Percentiles rank a stretch among this genome's conserved stretches.
phyloP scores from a whole-genome alignment of 2,113 vertebrate genomes.

The Rhadina sibilatrix region DNA sequence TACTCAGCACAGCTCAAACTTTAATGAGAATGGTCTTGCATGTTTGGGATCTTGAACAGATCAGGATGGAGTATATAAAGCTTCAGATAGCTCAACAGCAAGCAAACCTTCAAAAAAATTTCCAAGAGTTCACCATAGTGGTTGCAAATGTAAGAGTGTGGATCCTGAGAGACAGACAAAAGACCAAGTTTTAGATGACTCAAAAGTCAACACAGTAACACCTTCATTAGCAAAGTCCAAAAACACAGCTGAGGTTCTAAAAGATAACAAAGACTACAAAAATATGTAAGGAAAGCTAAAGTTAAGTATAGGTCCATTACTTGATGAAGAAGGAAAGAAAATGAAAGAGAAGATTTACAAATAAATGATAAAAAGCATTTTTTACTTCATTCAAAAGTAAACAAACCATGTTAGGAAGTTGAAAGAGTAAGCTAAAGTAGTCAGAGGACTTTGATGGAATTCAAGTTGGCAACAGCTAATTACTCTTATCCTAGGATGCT shows the following conservation, averaged over 20 bases:
- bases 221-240: background rate
- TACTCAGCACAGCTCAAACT: background rate
- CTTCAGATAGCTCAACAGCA: background rate
- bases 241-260: background rate
- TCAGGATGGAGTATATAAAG: background rate
- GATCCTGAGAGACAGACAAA: background rate
- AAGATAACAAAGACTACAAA: background rate
- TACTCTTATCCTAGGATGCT: background rate
- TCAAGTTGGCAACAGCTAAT: background rate
- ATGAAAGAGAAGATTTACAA: background rate
- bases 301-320: background rate
- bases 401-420: background rate
- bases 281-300: background rate
- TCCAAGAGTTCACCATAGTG: background rate
- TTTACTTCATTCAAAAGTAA: background rate
- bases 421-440: background rate
- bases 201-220: background rate
- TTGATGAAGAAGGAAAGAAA: background rate
- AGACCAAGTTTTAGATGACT: background rate
- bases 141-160: background rate
- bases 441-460: background rate
- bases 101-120: background rate
- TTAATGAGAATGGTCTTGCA: background rate
- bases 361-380: background rate
- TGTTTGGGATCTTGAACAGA: background rate